Percentiles rank a stretch among this genome's conserved stretches.
Conservation (phyloP, 2,113 vertebrate genomes). For the Meles meles region DNA sequence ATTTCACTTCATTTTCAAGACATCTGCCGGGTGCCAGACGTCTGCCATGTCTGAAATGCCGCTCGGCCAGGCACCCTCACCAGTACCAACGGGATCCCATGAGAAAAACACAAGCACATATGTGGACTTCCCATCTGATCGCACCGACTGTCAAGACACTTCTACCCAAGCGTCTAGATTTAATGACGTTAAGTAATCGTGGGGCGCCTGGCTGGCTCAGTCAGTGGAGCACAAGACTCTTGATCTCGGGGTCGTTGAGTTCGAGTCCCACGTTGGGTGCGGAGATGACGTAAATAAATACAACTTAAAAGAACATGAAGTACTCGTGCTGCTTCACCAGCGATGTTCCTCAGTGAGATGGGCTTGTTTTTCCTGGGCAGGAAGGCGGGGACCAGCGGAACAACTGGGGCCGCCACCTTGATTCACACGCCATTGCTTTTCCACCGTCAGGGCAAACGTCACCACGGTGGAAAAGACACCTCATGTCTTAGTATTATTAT, state of each 20-base stretch:
- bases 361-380: neutral
- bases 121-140: neutral
- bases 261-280: neutral
- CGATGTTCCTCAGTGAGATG: neutral
- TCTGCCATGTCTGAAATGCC: neutral
- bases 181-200: neutral
- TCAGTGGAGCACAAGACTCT: neutral
- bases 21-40: neutral
- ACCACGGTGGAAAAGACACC: neutral
- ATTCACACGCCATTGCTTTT: neutral
- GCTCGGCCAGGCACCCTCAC: neutral
- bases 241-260: neutral
- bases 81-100: neutral
- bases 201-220: neutral
- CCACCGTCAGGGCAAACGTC: neutral
- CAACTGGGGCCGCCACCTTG: fast-evolving
- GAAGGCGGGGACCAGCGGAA: fast-evolving
- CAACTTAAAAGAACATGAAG: neutral
- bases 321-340: neutral
- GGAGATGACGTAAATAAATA: neutral
- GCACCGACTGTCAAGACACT: neutral
- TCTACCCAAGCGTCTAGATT: neutral
- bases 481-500: neutral
- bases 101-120: neutral
- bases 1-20: neutral